Evolutionary conservation across 92 coral and sea anemone genomes (phyloP).

Genomic region (Diadumene lineata): DNA sequence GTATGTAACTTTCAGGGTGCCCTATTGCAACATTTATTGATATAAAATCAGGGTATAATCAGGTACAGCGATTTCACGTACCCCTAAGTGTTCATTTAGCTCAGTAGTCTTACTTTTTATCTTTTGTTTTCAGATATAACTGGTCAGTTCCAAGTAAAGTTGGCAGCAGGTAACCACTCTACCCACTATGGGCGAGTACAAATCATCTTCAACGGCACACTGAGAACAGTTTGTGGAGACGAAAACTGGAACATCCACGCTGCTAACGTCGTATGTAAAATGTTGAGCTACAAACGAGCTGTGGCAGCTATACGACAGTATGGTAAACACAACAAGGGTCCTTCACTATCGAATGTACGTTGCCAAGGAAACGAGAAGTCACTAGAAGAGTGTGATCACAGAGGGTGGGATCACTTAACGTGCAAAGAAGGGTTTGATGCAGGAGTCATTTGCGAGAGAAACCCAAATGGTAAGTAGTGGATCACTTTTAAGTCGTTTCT

Average conservation of each 20-base stretch:
- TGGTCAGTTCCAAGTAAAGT: slow-evolving; percentile 14
- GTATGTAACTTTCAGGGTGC: not conserved
- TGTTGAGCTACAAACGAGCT: slow-evolving; percentile 3
- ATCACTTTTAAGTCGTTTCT: not conserved
- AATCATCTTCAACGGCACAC: slow-evolving; percentile 11
- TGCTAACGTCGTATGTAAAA: slow-evolving; percentile 19
- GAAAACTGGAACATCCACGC: slow-evolving; percentile 18
- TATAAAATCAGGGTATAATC: no score
- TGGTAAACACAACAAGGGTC: not conserved
- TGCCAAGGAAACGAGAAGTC: slow-evolving; percentile 6
- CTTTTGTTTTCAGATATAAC: not conserved
- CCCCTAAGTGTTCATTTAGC: no score
- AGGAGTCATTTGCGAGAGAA: slow-evolving; percentile 11
- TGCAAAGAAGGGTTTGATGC: slow-evolving; percentile 1
- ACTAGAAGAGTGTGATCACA: not conserved
- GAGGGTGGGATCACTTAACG: not conserved
- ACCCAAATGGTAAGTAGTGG: not conserved
- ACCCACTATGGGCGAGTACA: slow-evolving; percentile 8
- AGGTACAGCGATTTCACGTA: no score
- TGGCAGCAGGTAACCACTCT: not conserved
- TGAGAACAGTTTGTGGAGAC: slow-evolving; percentile 11
- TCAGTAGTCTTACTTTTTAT: no score
- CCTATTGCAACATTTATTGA: no score
- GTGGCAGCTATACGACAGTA: slow-evolving; percentile 16
- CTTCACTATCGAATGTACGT: slow-evolving; percentile 5